Base-by-base conservation (phyloP, 2,888 invertebrate genomes). In the Nomada flava region DNA sequence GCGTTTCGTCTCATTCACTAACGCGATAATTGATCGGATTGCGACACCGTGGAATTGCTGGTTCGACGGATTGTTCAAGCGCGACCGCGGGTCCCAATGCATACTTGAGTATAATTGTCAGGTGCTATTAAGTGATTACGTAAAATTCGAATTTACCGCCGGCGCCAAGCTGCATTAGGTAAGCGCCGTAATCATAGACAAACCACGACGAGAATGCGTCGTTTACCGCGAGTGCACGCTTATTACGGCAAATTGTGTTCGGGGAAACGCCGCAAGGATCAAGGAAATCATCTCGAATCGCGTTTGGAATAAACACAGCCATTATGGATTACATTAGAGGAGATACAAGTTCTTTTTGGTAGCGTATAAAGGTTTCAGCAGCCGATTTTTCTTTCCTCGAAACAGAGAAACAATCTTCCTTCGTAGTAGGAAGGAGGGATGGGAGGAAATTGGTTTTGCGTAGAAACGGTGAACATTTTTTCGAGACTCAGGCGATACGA, bases 131-230 rank as follows among this genome's bases (percentile, higher is more conserved):
- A 63, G 71, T 15, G 62, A 75, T 82, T 79, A 80, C 36, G 80
- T 80, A 80, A 79, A 80, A 80, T 79, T 68, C 67, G 79, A 72
- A 80, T 72, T 72, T 53, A 36, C 13, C 29, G 57, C 29, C 42
- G 80, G 80, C 80, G 80, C 80, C 80, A 78, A 79, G 47, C 20
- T 50, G 52, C 47, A 15, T 76, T 76, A 76, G 73, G 64, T 73
- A 72, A 76, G 64, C 76, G 23, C 15, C 55, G 55, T 53, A 70
- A 79, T 79, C 59, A 50, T 57, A 13, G 70, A 47, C 57, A 59
- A 70, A 70, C 64, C 47, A 42, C 79, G 78, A 47, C 59, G 44
- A 15, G 70, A 77, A 72, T 62, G 79, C 63, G 26, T 50, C 64
- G 70, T 62, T 72, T 47, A 11, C 29, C 26, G 20, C 52, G 23